These are phyloP conservation scores for Trichomalopsis sarcophagae DNA, from an alignment of 1,140 invertebrate genomes.

Conservation along the genomic window DNA sequence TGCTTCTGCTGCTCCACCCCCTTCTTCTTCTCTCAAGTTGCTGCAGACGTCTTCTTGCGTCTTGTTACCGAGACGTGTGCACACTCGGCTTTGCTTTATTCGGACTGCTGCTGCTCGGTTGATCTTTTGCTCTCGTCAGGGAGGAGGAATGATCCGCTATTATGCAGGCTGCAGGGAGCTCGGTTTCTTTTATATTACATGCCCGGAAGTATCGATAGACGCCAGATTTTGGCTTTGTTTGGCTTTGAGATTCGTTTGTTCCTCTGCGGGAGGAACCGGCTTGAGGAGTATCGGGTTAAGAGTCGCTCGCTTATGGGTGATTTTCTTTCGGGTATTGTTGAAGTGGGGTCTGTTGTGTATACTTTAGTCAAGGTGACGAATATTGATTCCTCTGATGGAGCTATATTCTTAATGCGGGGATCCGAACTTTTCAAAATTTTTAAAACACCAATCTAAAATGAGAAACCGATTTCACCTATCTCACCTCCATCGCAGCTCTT, in stretches of 20 bases:
- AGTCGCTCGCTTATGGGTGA: too few species aligned
- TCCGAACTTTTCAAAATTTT: too few species aligned
- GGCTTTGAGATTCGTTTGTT: neutral
- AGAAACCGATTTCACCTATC: neutral
- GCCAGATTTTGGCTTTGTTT: constrained; percentile 16
- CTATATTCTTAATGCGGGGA: too few species aligned
- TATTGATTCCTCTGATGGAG: too few species aligned
- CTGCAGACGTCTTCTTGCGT: neutral
- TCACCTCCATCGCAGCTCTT: neutral
- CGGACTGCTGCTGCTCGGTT: neutral
- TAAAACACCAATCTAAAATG: too few species aligned
- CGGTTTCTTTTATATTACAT: neutral
- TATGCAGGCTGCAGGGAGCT: neutral
- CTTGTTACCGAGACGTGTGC: constrained; percentile 15
- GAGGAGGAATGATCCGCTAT: neutral
- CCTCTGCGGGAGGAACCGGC: neutral
- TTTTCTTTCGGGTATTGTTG: too few species aligned
- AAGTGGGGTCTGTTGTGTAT: too few species aligned
- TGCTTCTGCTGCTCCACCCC: neutral
- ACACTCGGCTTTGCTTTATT: neutral
- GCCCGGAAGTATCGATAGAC: constrained; percentile 35
- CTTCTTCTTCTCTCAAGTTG: neutral
- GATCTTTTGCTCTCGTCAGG: neutral
- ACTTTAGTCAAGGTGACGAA: too few species aligned
- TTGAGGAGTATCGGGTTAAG: neutral